These are phyloP conservation scores for Notothenia rossii DNA, from an alignment of 2,113 vertebrate species.

Conservation along the genomic window DNA sequence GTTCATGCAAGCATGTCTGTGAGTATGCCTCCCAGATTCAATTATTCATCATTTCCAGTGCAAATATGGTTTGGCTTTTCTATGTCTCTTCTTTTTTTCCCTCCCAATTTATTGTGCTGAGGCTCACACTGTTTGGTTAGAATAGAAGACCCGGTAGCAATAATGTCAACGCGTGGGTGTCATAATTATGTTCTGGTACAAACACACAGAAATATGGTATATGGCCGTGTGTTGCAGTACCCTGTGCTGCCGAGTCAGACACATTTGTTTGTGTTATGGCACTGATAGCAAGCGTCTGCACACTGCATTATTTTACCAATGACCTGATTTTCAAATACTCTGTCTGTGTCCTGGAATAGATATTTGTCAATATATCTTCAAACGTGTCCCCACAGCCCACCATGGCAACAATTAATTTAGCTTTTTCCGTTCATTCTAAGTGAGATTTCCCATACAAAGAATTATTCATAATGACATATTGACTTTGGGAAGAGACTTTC, in stretches of 20 bases:
- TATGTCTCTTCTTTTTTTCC: conserved; percentile 36
- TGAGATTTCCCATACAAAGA: conserved; percentile 34
- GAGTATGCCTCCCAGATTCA: conserved; percentile 74
- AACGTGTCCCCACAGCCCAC: conserved; percentile 8
- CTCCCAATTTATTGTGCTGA: conserved; percentile 73
- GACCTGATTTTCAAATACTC: conserved; percentile 46
- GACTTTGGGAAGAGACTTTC: conserved; percentile 54
- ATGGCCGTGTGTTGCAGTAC: conserved; percentile 41
- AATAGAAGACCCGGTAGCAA: conserved; percentile 71
- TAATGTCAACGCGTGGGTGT: conserved; percentile 77
- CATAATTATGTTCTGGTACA: conserved; percentile 78
- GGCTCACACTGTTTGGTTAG: conserved; percentile 71
- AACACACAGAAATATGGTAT: conserved; percentile 58
- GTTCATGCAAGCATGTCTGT: conserved; percentile 37
- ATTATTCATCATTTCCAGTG: conserved; percentile 82
- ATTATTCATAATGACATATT: conserved; percentile 63
- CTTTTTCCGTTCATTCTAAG: conserved; percentile 35
- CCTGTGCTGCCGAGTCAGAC: conserved; percentile 34
- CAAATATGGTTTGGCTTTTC: conserved; percentile 78
- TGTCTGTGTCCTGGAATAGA: conserved; percentile 17
- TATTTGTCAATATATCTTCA: conserved; percentile 42
- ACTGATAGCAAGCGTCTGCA: conserved; percentile 41
- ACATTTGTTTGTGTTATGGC: conserved; percentile 56
- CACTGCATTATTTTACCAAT: conserved; percentile 48
- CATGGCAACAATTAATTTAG: conserved; percentile 28